Evolutionary conservation across 2,113 vertebrate genomes (phyloP), one percentile per base, ranked within the genome.

Genomic region (Balaeniceps rex): DNA sequence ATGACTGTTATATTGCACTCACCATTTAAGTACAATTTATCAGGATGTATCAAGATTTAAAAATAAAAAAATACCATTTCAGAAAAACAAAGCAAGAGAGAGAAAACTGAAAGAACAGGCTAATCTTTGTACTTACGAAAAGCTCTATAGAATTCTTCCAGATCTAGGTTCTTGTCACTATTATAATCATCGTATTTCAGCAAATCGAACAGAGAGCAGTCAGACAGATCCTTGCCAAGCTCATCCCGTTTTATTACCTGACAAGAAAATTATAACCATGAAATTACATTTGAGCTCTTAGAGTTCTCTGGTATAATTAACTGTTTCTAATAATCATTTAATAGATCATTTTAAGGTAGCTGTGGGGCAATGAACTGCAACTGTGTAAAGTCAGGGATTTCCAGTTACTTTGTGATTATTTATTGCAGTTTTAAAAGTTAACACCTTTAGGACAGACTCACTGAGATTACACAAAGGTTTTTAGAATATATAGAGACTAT

Each of bases 211-310:
- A 99, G 93, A 9, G 99, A 98, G 95, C 99, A 99, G 81, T 98
- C 99, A 49, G 98, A 98, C 12, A 92, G 80, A 77, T 98, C 98
- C 96, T 98, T 99, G 96, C 98, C 98, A 91, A 99, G 97, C 63
- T 99, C 98, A 90, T 99, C 99, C 86, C 98, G 98, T 97, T 99
- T 99, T 98, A 99, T 99, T 81, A 99, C 99, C 99, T 99, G 98
- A 69, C 95, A 98, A 98, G 93, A 84, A 97, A 98, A 98, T 97
- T 94, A 98, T 82, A 97, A 97, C 57, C 94, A 97, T 95, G 94
- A 87, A 94, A 97, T 98, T 97, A 96, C 88, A 96, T 89, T 81
- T 86, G 40, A 86, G 51, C 93, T 88, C 91, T 96, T 87, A 83
- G 33, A 95, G 69, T 91, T 95, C 87, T 87, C n/a, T 58, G 47